Base-by-base conservation (phyloP, 2,888 invertebrate genomes). In the Perdita meconis region DNA sequence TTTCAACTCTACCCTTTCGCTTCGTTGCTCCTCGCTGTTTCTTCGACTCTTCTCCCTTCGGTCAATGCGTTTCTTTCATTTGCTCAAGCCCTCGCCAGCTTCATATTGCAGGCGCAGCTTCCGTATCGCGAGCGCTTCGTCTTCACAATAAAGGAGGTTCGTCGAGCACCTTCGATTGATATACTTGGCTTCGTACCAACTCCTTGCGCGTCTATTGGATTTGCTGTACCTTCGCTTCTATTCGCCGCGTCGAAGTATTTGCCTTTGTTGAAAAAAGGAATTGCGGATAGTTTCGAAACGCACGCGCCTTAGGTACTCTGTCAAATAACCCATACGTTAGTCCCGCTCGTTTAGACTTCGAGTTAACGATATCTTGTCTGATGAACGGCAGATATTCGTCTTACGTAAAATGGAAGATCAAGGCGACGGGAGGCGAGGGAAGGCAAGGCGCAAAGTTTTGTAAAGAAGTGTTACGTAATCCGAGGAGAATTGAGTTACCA, bases 381-480 rank as follows among this genome's bases (percentile, higher is more conserved):
- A 30, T 8, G 34, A 24, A 40, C 26, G 8, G n/a, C n/a, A 34
- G 44, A 24, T 38, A 8, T 22, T 22, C 56, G 26, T 24, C 10
- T 68, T 40, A 26, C 44, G 38, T 51, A 57, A 57, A 57, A 61
- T 75, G 61, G 57, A 42, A 16, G 50, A 42, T 42, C n/a, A n/a
- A n/a, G n/a, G n/a, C n/a, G n/a, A n/a, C n/a, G n/a, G n/a, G n/a
- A n/a, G n/a, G n/a, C n/a, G n/a, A n/a, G n/a, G n/a, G n/a, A n/a
- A 75, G 51, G 36, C 63, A 51, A 42, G 22, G 57, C 36, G 68
- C 60, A 50, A 67, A 83, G 67, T 75, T 72, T 40, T 44, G 64
- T 78, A 81, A 71, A 78, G 78, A 68, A 73, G 68, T 44, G 61
- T 69, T 53, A 65, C 66, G 74, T 81, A 84, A 80, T 74, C 79